phyloP scores from a whole-genome alignment of 2,113 vertebrate species.

The Emydura subglobosa region DNA sequence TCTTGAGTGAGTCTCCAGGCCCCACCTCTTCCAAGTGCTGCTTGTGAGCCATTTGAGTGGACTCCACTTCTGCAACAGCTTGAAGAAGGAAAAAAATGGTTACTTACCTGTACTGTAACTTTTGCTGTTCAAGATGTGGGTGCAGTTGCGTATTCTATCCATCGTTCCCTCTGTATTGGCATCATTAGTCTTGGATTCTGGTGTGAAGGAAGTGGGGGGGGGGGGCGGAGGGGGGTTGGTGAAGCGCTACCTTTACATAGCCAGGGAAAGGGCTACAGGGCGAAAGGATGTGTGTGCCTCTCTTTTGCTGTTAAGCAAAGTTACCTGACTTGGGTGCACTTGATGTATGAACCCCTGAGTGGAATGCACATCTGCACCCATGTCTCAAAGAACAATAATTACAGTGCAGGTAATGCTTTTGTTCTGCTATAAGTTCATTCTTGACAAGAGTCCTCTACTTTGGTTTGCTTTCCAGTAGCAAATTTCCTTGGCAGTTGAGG shows the following conservation, averaged over 20 bases:
- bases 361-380: neutral
- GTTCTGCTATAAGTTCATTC: neutral
- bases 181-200: neutral
- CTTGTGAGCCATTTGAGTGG: too few species aligned
- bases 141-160: neutral
- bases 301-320: neutral
- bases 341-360: neutral
- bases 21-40: too few species aligned
- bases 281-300: neutral
- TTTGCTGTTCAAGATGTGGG: neutral
- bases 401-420: neutral
- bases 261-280: neutral
- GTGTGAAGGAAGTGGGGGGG: neutral
- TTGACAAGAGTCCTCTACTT: neutral
- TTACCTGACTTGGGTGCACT: too few species aligned
- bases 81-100: too few species aligned
- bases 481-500: slow-evolving; percentile 37
- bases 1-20: too few species aligned
- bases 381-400: neutral
- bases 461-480: slow-evolving; percentile 30
- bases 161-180: neutral
- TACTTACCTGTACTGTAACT: neutral
- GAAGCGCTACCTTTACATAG: neutral
- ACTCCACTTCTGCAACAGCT: too few species aligned
- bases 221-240: too few species aligned